Conservation (phyloP, 1,140 invertebrate genomes). For the Zaprionus tsacasi region DNA sequence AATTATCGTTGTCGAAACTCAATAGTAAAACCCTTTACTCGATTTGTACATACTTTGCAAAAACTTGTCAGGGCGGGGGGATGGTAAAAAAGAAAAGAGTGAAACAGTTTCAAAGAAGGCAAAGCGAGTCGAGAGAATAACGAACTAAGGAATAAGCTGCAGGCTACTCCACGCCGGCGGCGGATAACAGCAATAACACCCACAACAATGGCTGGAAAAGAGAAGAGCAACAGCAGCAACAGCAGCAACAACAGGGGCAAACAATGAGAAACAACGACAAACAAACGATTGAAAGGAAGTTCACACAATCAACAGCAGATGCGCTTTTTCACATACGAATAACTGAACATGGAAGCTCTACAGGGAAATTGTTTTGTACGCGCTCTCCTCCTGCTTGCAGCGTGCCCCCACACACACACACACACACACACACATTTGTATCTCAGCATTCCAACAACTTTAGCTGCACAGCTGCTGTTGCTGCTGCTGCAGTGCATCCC, state of each 20-base stretch:
- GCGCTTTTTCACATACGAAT: constrained; percentile 81
- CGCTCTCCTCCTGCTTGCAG: constrained; percentile 11
- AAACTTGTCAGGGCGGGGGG: background rate
- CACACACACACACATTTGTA: constrained; percentile 4
- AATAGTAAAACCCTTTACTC: background rate
- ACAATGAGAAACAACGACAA: constrained; percentile 58
- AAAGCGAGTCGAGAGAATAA: constrained; percentile 12
- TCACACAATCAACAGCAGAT: constrained; percentile 81
- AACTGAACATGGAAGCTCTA: constrained; percentile 79
- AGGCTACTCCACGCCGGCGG: constrained; percentile 48
- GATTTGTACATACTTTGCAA: background rate
- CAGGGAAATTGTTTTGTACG: constrained; percentile 81
- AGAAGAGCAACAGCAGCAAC: constrained; percentile 42
- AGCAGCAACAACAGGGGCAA: constrained; percentile 53
- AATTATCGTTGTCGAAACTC: constrained; percentile 3
- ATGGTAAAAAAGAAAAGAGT: background rate
- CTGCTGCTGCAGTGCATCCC: constrained; percentile 58
- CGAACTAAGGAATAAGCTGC: constrained; percentile 47
- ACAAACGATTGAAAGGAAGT: constrained; percentile 81
- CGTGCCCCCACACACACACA: background rate
- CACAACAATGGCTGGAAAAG: constrained; percentile 42
- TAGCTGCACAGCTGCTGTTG: constrained; percentile 40
- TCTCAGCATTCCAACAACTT: constrained; percentile 11
- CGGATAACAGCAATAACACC: constrained; percentile 79
- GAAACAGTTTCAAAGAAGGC: constrained; percentile 15